Evolutionary conservation across 2,888 invertebrate species (phyloP).

Genomic region (Trissoscelio sp.): DNA sequence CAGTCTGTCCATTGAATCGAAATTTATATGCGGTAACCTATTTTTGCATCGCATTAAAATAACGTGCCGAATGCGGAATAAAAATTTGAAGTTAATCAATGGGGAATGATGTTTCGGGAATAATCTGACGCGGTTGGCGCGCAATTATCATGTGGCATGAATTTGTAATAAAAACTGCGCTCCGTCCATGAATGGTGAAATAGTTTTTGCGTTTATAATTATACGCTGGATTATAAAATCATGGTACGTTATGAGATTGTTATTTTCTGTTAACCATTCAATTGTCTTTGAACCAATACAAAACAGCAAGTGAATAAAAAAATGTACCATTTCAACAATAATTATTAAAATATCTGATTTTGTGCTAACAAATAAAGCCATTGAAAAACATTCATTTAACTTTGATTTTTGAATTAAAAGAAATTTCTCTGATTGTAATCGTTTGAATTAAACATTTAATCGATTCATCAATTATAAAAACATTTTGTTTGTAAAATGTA

Average conservation of each 20-base stretch:
- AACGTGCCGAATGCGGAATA: constrained; percentile 20
- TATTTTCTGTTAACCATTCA: constrained; percentile 18
- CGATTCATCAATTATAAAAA: no score
- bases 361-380: no score
- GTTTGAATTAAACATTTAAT: no score
- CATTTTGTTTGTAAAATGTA: no score
- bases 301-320: constrained; percentile 5
- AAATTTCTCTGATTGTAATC: no score
- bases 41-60: constrained; percentile 39
- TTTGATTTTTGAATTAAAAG: no score
- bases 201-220: constrained; percentile 13
- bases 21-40: constrained; percentile 38
- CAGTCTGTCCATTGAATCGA: constrained; percentile 15
- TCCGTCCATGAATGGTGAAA: constrained; percentile 20
- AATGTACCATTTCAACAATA: no score
- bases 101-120: constrained; percentile 30
- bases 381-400: no score
- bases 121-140: constrained; percentile 29
- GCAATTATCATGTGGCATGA: constrained; percentile 18
- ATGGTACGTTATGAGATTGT: not conserved
- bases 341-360: no score
- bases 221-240: constrained; percentile 23
- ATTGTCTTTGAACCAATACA: constrained; percentile 4
- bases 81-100: constrained; percentile 42
- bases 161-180: constrained; percentile 37